These are phyloP conservation scores for Porites lobata DNA, from an alignment of 92 coral and sea anemone species.

Conservation along the genomic window DNA sequence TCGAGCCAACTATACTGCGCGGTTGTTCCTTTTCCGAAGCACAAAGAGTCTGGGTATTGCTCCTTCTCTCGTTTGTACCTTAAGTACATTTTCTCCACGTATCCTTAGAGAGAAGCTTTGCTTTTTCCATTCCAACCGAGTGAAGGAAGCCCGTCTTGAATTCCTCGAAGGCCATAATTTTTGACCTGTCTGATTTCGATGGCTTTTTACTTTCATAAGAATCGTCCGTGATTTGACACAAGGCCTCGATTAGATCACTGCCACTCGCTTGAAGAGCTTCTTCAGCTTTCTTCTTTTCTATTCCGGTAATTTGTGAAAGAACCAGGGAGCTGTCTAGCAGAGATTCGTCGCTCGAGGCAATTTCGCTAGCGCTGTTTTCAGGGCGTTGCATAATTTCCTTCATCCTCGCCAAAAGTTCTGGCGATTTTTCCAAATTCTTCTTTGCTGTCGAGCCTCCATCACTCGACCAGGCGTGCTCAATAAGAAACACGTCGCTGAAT, in stretches of 20 bases:
- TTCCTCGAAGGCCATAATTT: constrained; percentile 74
- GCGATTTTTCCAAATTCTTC: constrained; percentile 67
- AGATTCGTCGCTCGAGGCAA: constrained; percentile 22
- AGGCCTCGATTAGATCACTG: constrained; percentile 80
- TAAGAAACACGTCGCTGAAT: constrained; percentile 73
- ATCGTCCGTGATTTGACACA: constrained; percentile 70
- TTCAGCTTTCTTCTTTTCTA: constrained; percentile 67
- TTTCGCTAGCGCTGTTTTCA: constrained; percentile 29
- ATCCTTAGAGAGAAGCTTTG: constrained; percentile 78
- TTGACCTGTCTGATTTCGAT: constrained; percentile 55
- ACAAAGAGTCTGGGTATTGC: constrained; percentile 66
- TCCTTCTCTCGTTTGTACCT: constrained; percentile 78
- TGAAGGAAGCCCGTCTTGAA: constrained; percentile 85
- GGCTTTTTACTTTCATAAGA: constrained; percentile 56
- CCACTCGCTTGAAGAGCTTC: constrained; percentile 60
- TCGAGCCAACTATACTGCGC: constrained; percentile 89
- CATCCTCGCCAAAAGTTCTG: constrained; percentile 68
- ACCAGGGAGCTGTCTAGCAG: constrained; percentile 67
- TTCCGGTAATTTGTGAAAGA: constrained; percentile 63
- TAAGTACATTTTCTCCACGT: constrained; percentile 81
- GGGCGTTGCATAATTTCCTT: constrained; percentile 67
- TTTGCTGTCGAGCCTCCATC: constrained; percentile 79
- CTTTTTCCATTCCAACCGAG: constrained; percentile 71
- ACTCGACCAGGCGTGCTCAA: constrained; percentile 87
- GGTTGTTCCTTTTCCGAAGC: constrained; percentile 80